Evolutionary conservation across 92 coral and sea anemone genomes (phyloP).

Genomic region (Epizoanthus illoricatus): DNA sequence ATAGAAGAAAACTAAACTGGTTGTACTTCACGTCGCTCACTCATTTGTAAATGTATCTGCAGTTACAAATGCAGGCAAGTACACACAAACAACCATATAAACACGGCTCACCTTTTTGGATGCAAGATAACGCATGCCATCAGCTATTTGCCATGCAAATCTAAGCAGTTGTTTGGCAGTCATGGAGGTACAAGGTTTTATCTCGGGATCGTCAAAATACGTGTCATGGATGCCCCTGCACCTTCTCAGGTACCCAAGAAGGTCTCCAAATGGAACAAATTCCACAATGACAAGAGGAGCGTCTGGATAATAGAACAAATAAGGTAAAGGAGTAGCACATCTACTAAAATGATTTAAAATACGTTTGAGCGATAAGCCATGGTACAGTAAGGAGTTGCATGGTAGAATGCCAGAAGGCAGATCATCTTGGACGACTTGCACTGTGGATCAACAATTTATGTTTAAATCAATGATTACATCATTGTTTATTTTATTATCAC

Average conservation of each 20-base stretch:
- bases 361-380: no score
- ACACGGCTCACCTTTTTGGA: neutral
- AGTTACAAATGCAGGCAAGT: neutral
- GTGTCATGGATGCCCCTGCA: constrained; percentile 14
- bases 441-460: no score
- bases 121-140: constrained; percentile 21
- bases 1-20: no score
- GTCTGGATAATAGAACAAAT: neutral
- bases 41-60: no score
- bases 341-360: no score
- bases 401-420: no score
- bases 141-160: constrained; percentile 30
- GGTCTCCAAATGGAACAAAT: constrained; percentile 14
- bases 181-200: neutral
- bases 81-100: neutral
- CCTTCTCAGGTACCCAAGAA: constrained; percentile 26
- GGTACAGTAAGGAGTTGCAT: no score
- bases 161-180: constrained; percentile 7
- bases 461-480: no score
- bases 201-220: constrained; percentile 11
- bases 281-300: constrained; percentile 22
- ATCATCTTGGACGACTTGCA: no score
- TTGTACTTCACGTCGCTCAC: no score
- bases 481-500: no score
- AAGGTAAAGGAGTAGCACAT: no score